phyloP scores from a whole-genome alignment of 2,888 invertebrate species.

The Platycheirus rosarum region DNA sequence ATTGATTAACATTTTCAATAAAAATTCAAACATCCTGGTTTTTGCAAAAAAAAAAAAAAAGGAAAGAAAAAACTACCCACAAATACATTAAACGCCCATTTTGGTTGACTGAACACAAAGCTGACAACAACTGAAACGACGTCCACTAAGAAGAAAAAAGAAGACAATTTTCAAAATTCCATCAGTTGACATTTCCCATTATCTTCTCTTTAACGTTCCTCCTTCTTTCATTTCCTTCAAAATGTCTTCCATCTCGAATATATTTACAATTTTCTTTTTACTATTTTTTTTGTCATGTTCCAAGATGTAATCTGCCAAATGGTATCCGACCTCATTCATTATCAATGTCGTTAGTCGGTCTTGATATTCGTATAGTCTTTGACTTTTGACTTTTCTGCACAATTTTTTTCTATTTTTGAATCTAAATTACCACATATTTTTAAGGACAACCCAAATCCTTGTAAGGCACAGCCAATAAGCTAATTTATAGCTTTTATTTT shows the following conservation, averaged over 20 bases:
- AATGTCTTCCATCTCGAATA: conserved; percentile 37
- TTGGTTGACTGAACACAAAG: conserved; percentile 22
- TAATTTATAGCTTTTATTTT: conserved; percentile 36
- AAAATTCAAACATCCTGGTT: conserved; percentile 4
- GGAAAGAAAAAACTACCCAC: not conserved
- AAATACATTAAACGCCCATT: conserved; percentile 28
- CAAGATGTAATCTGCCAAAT: conserved; percentile 53
- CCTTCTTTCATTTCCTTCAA: conserved; percentile 29
- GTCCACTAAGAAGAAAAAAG: conserved; percentile 17
- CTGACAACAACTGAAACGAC: not conserved
- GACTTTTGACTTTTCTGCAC: conserved; percentile 25
- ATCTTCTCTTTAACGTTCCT: conserved; percentile 35
- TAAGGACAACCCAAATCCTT: conserved; percentile 1
- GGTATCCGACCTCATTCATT: conserved; percentile 49
- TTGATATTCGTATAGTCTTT: conserved; percentile 34
- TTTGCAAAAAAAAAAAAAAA: not conserved
- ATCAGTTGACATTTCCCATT: conserved; percentile 39
- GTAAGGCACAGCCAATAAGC: conserved; percentile 34
- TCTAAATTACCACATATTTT: conserved; percentile 10
- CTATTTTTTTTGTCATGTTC: too few species aligned
- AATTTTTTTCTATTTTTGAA: conserved; percentile 2
- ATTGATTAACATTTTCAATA: conserved; percentile 30
- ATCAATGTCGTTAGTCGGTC: conserved; percentile 45
- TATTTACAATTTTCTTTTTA: conserved; percentile 18
- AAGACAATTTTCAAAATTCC: conserved; percentile 41